Evolutionary conservation across 2,888 invertebrate genomes (phyloP).

Genomic region (Heliconius ismenius): DNA sequence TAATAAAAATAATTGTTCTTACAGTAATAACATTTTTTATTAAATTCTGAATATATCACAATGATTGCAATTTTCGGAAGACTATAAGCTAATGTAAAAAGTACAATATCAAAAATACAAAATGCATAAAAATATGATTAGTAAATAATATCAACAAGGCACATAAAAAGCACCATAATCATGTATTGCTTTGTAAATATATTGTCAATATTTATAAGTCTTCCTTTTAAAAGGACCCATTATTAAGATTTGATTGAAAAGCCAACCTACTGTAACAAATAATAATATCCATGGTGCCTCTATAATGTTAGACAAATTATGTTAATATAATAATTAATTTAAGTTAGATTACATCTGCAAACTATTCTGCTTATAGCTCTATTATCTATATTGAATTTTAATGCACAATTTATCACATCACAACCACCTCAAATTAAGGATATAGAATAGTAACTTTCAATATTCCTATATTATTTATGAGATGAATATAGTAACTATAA

Average conservation of each 20-base stretch:
- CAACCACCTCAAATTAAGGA: constrained; percentile 11
- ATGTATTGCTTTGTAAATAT: constrained; percentile 29
- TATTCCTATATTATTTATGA: not conserved
- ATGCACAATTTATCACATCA: constrained; percentile 20
- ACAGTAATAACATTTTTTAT: constrained; percentile 43
- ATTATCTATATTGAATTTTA: not conserved
- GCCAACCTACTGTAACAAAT: not conserved
- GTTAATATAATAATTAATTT: not conserved
- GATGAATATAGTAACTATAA: not conserved
- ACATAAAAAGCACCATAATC: constrained; percentile 53
- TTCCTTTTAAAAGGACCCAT: constrained; percentile 18
- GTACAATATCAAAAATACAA: constrained; percentile 47
- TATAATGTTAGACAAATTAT: constrained; percentile 7
- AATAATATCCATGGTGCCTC: constrained; percentile 1
- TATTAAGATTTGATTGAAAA: not conserved
- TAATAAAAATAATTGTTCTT: constrained; percentile 38
- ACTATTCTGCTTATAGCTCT: not conserved
- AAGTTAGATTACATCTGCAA: constrained; percentile 16
- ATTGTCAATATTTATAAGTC: constrained; percentile 30
- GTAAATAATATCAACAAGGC: constrained; percentile 56
- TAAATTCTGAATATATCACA: constrained; percentile 57
- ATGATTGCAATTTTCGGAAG: constrained; percentile 50
- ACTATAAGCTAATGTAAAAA: constrained; percentile 51
- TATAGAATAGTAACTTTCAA: not conserved
- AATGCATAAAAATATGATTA: constrained; percentile 33